These are phyloP conservation scores for Myodes glareolus DNA, from an alignment of 2,113 vertebrate genomes.

Conservation along the genomic window DNA sequence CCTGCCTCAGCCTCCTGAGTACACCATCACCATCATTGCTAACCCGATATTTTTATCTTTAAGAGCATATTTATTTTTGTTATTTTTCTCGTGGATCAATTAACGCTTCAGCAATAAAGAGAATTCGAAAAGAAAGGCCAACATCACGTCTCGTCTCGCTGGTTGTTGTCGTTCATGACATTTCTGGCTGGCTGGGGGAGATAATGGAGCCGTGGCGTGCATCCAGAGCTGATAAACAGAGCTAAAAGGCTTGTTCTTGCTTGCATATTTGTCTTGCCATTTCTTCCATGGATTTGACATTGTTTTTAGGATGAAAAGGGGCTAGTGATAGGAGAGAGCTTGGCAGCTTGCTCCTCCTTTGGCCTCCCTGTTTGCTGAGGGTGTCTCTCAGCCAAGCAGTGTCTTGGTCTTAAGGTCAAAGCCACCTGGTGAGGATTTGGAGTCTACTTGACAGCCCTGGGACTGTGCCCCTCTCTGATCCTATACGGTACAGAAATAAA, in stretches of 20 bases:
- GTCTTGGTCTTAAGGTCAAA: not conserved
- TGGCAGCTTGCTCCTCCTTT: not conserved
- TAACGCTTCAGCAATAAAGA: not conserved
- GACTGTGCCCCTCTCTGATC: not conserved
- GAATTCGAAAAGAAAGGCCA: not conserved
- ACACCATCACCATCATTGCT: not conserved
- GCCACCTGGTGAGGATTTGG: not conserved
- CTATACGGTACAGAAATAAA: not conserved
- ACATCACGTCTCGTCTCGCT: not conserved
- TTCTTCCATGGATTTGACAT: not conserved
- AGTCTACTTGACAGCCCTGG: not conserved
- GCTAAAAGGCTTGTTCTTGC: not conserved
- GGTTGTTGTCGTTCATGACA: not conserved
- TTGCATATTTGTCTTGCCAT: not conserved
- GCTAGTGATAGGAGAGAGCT: not conserved
- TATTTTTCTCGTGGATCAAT: not conserved
- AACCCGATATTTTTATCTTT: slow-evolving; percentile 7
- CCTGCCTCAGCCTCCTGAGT: not conserved
- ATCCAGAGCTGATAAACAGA: not conserved
- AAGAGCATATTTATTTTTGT: not conserved
- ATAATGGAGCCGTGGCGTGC: not conserved
- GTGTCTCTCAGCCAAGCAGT: not conserved
- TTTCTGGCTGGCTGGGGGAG: not conserved
- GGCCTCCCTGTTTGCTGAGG: not conserved
- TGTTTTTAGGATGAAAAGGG: slow-evolving; percentile 1